Conservation (phyloP, 2,797 vertebrate genomes). For the Clarias laeviceps region DNA sequence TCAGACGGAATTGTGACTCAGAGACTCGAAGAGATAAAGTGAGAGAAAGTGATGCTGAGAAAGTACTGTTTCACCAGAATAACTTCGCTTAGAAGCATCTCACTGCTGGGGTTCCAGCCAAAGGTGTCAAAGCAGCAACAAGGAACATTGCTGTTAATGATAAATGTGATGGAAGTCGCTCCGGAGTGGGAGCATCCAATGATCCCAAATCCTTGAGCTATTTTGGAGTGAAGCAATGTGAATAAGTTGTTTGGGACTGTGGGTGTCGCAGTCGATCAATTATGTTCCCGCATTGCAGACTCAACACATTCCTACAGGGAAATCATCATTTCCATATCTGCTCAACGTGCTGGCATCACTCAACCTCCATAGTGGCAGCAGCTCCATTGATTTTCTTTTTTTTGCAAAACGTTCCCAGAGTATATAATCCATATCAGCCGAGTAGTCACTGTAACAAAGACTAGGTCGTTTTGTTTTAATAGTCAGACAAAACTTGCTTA, state of each 20-base stretch:
- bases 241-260: conserved; percentile 55
- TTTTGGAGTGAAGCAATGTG: conserved; percentile 47
- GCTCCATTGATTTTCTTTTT: conserved; percentile 17
- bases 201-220: conserved; percentile 47
- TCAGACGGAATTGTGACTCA: conserved; percentile 59
- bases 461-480: not conserved
- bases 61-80: conserved; percentile 49
- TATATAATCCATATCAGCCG: conserved; percentile 6
- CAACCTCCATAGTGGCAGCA: conserved; percentile 30
- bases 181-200: conserved; percentile 50
- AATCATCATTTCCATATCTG: conserved; percentile 52
- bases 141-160: conserved; percentile 53
- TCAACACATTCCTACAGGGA: conserved; percentile 37
- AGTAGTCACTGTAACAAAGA: not conserved
- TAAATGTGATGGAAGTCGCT: conserved; percentile 53
- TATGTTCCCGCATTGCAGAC: conserved; percentile 51
- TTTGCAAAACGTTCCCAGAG: not conserved
- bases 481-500: not conserved
- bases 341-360: conserved; percentile 43
- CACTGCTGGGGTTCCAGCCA: conserved; percentile 44
- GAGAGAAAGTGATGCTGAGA: conserved; percentile 41
- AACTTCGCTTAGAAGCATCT: conserved; percentile 47
- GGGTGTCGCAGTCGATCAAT: conserved; percentile 58
- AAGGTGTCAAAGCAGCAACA: conserved; percentile 49
- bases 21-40: conserved; percentile 56